phyloP scores from a whole-genome alignment of 2,797 vertebrate species.

The Chrysocyon brachyurus region DNA sequence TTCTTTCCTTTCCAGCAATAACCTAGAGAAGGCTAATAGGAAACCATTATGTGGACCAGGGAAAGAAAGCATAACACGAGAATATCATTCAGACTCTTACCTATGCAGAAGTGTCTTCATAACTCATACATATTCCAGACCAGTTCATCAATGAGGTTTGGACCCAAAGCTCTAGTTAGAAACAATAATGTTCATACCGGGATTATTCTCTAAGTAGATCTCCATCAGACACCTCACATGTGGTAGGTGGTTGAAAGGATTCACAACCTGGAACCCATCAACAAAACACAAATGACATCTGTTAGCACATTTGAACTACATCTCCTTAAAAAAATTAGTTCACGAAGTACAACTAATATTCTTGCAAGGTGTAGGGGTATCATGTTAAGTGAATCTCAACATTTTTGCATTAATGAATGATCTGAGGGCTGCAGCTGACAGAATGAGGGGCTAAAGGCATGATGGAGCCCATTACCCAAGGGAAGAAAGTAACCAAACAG shows the following conservation, averaged over 20 bases:
- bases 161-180: neutral
- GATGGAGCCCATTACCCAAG: neutral
- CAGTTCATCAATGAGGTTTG: neutral
- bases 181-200: neutral
- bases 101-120: neutral
- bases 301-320: neutral
- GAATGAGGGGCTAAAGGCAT: neutral
- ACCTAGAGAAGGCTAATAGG: neutral
- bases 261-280: neutral
- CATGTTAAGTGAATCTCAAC: neutral
- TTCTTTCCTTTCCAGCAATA: neutral
- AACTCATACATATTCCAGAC: neutral
- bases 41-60: neutral
- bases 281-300: neutral
- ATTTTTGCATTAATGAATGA: neutral
- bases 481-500: neutral
- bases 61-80: neutral
- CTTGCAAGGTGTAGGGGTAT: neutral
- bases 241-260: neutral
- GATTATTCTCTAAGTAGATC: neutral
- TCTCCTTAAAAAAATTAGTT: slow-evolving; percentile 10
- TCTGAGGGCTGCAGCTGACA: neutral
- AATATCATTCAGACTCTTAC: neutral
- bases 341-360: neutral
- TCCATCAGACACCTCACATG: neutral